Evolutionary conservation across 2,113 vertebrate species (phyloP).

Genomic region (Mustela lutreola): DNA sequence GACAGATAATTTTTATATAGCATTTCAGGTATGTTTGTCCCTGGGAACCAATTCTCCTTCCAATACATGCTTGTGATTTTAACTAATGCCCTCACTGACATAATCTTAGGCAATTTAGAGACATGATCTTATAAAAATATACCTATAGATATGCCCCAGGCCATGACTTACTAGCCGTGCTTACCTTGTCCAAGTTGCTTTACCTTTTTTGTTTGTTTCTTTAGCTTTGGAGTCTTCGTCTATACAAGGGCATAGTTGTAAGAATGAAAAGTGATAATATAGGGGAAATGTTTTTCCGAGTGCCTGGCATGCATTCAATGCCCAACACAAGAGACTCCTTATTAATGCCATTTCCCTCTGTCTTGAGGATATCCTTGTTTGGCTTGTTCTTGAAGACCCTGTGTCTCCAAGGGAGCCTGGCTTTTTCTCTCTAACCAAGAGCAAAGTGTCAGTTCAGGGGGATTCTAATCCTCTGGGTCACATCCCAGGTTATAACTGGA

Average conservation of each 20-base stretch:
- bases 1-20: neutral
- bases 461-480: neutral
- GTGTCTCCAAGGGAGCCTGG: neutral
- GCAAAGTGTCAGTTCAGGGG: neutral
- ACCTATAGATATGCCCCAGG: neutral
- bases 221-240: constrained; percentile 1
- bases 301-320: neutral
- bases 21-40: neutral
- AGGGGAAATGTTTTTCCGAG: neutral
- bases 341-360: neutral
- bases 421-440: neutral
- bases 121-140: neutral
- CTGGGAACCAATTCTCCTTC: neutral
- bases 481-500: neutral
- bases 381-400: neutral
- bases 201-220: neutral
- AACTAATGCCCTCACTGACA: neutral
- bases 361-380: neutral
- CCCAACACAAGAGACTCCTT: neutral
- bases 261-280: neutral
- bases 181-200: neutral
- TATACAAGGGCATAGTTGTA: neutral
- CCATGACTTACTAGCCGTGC: neutral
- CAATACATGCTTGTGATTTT: neutral
- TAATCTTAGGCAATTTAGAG: neutral